These are phyloP conservation scores for Asarcornis scutulata DNA, from an alignment of 2,113 vertebrate genomes.

Conservation along the genomic window DNA sequence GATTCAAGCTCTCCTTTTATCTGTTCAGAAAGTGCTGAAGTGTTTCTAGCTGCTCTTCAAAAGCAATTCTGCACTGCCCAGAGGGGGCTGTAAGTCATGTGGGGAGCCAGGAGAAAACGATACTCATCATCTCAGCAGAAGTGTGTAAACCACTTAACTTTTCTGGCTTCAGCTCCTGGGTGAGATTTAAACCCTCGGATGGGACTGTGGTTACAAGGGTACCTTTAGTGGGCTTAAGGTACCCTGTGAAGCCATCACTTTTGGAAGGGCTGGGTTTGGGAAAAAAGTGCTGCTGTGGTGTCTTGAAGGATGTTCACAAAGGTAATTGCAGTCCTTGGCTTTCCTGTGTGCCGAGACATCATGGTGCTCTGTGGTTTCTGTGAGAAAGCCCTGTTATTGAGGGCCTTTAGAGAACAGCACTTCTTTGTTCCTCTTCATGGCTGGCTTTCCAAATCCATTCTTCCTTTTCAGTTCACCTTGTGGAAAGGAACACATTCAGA, in stretches of 20 bases:
- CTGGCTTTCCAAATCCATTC: neutral
- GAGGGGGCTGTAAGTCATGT: slow-evolving; percentile 44
- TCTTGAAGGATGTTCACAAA: neutral
- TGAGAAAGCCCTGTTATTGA: neutral
- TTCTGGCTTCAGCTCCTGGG: neutral
- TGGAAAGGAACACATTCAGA: neutral
- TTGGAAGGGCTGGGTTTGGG: neutral
- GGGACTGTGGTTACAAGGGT: neutral
- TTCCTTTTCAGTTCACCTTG: neutral
- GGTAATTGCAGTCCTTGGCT: neutral
- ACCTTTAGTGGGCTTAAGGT: neutral
- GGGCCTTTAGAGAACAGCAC: neutral
- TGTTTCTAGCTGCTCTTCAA: slow-evolving; percentile 58
- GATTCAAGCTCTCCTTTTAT: slow-evolving; percentile 31
- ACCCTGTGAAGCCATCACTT: neutral
- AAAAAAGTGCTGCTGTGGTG: neutral
- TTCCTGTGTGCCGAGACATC: neutral
- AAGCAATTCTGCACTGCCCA: slow-evolving; percentile 63
- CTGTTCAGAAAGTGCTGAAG: slow-evolving; percentile 57
- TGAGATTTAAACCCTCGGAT: neutral
- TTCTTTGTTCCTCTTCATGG: neutral
- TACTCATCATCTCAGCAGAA: slow-evolving; percentile 16
- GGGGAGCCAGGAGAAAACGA: slow-evolving; percentile 13
- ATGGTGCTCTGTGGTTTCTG: neutral
- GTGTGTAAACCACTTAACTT: neutral